Conservation (phyloP, 2,888 invertebrate species). For the Phaedon cochleariae region DNA sequence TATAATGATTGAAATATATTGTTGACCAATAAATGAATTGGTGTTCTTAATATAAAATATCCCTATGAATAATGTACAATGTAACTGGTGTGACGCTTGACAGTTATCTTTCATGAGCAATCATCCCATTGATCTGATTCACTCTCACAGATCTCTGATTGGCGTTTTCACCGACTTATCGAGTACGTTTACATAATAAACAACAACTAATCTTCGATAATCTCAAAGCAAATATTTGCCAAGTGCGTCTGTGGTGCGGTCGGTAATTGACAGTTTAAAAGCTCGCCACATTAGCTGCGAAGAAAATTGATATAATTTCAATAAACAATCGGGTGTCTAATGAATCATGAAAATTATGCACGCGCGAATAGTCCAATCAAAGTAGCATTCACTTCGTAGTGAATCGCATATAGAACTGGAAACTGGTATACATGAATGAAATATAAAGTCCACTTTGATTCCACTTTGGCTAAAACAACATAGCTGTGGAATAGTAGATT, state of each 20-base stretch:
- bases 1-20: no score
- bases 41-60: no score
- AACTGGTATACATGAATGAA: no score
- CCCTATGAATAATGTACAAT: no score
- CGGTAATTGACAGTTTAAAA: background rate
- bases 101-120: background rate
- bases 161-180: background rate
- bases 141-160: background rate
- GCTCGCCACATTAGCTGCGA: background rate
- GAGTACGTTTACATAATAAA: background rate
- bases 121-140: background rate
- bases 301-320: constrained; percentile 18
- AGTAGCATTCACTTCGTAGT: no score
- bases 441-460: no score
- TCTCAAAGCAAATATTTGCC: background rate
- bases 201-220: background rate
- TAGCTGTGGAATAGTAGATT: no score
- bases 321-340: constrained; percentile 10
- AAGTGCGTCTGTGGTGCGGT: background rate
- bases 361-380: background rate
- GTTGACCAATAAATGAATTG: no score
- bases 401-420: no score
- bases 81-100: background rate
- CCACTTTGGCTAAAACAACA: no score
- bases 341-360: constrained; percentile 9